phyloP scores from a whole-genome alignment of 2,888 invertebrate species.

The Leucozona laternaria region DNA sequence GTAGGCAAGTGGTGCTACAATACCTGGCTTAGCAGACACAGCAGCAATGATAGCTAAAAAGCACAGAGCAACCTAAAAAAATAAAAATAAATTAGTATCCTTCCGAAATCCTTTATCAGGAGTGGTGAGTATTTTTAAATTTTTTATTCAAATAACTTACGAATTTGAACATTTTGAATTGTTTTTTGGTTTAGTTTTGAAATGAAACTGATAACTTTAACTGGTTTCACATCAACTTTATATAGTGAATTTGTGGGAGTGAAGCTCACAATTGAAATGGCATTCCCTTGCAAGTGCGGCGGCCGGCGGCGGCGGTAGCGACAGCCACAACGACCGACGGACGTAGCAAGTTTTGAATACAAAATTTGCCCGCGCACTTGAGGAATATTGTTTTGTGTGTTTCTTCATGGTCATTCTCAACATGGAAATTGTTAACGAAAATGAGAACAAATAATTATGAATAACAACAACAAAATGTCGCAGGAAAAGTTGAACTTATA shows the following conservation, averaged over 20 bases:
- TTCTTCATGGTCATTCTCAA: conserved; percentile 20
- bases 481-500: not conserved
- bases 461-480: not conserved
- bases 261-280: conserved; percentile 8
- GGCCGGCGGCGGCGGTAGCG: too few relatives aligned
- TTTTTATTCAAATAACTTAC: conserved; percentile 26
- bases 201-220: conserved; percentile 53
- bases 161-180: conserved; percentile 63
- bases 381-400: not conserved
- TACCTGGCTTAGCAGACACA: conserved; percentile 79
- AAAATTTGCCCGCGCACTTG: not conserved
- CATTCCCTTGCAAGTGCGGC: conserved; percentile 50
- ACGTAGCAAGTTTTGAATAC: conserved; percentile 23
- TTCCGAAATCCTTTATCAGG: too few relatives aligned
- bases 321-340: not conserved
- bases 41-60: conserved; percentile 79
- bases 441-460: not conserved
- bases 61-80: conserved; percentile 76
- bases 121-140: too few relatives aligned
- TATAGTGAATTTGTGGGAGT: conserved; percentile 19
- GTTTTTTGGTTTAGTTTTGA: conserved; percentile 26
- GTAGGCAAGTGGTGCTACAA: conserved; percentile 77
- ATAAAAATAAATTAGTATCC: not conserved
- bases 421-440: conserved; percentile 32
- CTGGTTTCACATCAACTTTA: conserved; percentile 19